Conservation (phyloP, 2,888 invertebrate genomes). For the Oxytorus armatus region DNA sequence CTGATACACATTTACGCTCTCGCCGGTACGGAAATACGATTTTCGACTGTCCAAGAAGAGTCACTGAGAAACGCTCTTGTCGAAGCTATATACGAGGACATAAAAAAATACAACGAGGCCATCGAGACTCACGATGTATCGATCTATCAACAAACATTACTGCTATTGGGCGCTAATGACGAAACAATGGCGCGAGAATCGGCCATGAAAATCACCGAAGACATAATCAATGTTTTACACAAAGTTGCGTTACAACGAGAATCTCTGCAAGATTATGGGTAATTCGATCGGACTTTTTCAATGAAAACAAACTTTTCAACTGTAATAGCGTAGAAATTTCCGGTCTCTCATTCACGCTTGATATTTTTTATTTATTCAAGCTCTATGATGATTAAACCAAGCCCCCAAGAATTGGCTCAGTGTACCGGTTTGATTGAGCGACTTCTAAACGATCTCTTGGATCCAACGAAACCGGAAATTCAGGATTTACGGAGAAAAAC, state of each 20-base stretch:
- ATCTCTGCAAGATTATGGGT: constrained; percentile 84
- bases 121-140: constrained; percentile 74
- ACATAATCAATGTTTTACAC: constrained; percentile 82
- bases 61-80: constrained; percentile 85
- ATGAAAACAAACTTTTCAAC: background rate
- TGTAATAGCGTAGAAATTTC: too few relatives aligned
- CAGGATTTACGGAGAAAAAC: constrained; percentile 87
- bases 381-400: constrained; percentile 85
- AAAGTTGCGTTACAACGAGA: constrained; percentile 82
- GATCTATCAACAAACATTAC: constrained; percentile 78
- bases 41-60: constrained; percentile 86
- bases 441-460: constrained; percentile 87
- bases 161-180: constrained; percentile 77
- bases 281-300: constrained; percentile 28
- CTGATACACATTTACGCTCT: constrained; percentile 88
- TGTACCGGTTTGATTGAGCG: constrained; percentile 87
- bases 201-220: constrained; percentile 80
- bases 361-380: constrained; percentile 72
- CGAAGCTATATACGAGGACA: constrained; percentile 87
- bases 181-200: constrained; percentile 76
- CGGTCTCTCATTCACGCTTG: background rate
- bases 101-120: constrained; percentile 79
- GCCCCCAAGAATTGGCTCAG: constrained; percentile 85
- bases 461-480: constrained; percentile 87
- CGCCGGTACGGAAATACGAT: constrained; percentile 86